Conservation (phyloP, 2,888 invertebrate genomes). For the Melolontha melolontha region DNA sequence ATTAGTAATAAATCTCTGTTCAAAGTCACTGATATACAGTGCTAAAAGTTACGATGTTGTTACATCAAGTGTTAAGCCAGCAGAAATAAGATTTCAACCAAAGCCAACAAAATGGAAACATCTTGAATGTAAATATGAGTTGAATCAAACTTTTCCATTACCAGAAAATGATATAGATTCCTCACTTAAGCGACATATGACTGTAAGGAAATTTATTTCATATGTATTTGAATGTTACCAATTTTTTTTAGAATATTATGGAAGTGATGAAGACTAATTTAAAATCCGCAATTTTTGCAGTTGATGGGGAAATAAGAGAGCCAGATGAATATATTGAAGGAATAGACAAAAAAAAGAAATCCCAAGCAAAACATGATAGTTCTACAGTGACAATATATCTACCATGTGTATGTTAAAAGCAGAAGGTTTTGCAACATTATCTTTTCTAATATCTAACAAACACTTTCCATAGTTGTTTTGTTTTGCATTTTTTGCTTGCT, state of each 20-base stretch:
- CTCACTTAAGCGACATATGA: slow-evolving; percentile 77
- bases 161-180: slow-evolving; percentile 72
- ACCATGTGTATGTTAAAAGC: slow-evolving; percentile 72
- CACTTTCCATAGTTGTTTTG: no score
- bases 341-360: slow-evolving; percentile 70
- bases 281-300: slow-evolving; percentile 76
- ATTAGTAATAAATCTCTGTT: slow-evolving; percentile 73
- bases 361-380: slow-evolving; percentile 56
- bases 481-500: no score
- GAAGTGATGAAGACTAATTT: slow-evolving; percentile 71
- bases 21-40: slow-evolving; percentile 68
- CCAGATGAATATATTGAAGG: slow-evolving; percentile 74
- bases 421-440: slow-evolving; percentile 21
- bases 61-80: slow-evolving; percentile 71
- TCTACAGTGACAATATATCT: slow-evolving; percentile 75
- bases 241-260: slow-evolving; percentile 70
- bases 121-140: slow-evolving; percentile 80
- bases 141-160: slow-evolving; percentile 82
- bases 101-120: slow-evolving; percentile 81
- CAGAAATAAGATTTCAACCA: slow-evolving; percentile 82
- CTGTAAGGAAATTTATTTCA: slow-evolving; percentile 65
- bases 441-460: slow-evolving; percentile 3
- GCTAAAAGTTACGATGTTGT: slow-evolving; percentile 76
- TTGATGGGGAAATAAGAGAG: slow-evolving; percentile 79
- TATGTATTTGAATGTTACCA: slow-evolving; percentile 35